Base-by-base conservation (phyloP, 2,797 vertebrate species). In the Gorsachius magnificus region DNA sequence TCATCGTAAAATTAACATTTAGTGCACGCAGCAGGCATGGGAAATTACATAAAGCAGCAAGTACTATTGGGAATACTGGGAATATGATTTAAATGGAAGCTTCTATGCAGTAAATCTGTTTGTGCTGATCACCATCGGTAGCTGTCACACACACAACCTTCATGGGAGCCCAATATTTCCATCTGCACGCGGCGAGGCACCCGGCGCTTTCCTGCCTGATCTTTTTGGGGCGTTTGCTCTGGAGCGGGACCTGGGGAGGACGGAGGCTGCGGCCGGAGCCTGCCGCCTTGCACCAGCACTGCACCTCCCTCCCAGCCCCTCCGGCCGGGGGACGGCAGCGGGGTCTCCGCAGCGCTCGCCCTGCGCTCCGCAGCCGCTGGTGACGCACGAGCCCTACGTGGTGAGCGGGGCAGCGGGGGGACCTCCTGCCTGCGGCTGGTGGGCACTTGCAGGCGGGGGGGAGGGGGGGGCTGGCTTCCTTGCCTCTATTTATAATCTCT, bases 11-110 rank as follows among this genome's bases (percentile, higher is more conserved):
- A 96, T 89, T 86, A 90, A 56, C 86, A 95, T 82, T 63, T 90
- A 38, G 46, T 43, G 36, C 94, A 72, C 3, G 51, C 80, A 82
- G 92, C 57, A 92, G 77, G 66, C 74, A 75, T 5, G 54, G 81
- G 74, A 51, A 87, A 83, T 96, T 92, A 94, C n/a, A 92, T 92
- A 95, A 96, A 95, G 89, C 80, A 56, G 92, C 77, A 60, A 82
- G 57, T 29, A 35, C 80, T 66, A 10, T 16, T 82, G 90, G 92
- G 92, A 95, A 79, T 87, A 36, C 26, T 31, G 70, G 5, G 56
- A 57, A n/a, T 69, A 12, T 60, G 14, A 66, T 90, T 90, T 26
- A 84, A 89, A 70, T 18, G 35, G 88, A 46, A 51, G 77, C 74
- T 72, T 45, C 54, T 81, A 1, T 45, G 88, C 90, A 54, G 69